Evolutionary conservation across 2,797 vertebrate genomes (phyloP), one percentile per base, ranked within the genome.

Genomic region (Sebastolobus altivelis): DNA sequence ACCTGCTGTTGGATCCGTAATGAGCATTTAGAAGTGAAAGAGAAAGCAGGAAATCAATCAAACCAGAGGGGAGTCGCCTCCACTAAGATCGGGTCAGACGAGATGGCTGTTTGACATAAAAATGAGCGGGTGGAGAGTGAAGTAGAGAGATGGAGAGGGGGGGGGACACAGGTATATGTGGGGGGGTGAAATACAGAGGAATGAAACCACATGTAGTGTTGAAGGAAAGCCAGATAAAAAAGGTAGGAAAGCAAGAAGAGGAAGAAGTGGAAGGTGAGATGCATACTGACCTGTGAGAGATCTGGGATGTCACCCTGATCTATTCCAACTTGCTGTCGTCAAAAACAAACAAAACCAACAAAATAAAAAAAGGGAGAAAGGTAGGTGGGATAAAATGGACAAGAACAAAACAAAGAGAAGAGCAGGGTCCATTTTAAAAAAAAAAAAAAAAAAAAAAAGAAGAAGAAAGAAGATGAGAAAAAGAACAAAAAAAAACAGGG

Each of bases 321-420:
- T 95, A 99, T 97, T 96, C 98, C 98, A 96, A 98, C 97, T 97
- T 98, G 97, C 98, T 99, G 96, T 95, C 70, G 93, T 97, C 95
- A 95, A 92, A 97, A 69, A 68, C 14, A 60, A 77, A 62, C 4
- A 2, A 1, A 29, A 88, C 65, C 72, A 85, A 76, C 7, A 43
- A 43, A 43, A 43, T 43, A 43, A 63, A 74, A 65, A 67, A 31
- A 55, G 33, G 20, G 35, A 62, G 43, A 43, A 27, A 25, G 80
- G 75, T 13, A 56, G 84, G 85, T 33, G 81, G 83, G 86, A 76
- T 83, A 84, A 88, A 82, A 89, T 86, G 83, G 49, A 85, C 72
- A 75, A 56, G 22, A 43, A 65, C 38, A 70, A 68, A 87, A 93
- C 74, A 78, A 66, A 60, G 40, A 72, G 52, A 56, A 31, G 62